Evolutionary conservation across 2,797 vertebrate species (phyloP).

Genomic region (Synaphobranchus kaupii): DNA sequence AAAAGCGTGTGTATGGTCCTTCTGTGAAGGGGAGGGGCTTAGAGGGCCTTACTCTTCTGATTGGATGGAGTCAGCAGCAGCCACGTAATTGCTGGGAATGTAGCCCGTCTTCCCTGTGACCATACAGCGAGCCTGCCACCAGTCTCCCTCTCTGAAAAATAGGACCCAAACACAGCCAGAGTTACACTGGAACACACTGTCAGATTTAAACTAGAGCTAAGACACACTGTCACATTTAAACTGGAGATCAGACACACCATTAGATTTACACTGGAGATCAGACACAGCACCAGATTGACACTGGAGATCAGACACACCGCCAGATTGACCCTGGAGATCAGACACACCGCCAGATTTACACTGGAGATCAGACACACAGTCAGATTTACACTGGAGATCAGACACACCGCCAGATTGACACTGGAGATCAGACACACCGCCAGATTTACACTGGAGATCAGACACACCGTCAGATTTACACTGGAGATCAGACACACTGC

Average conservation of each 20-base stretch:
- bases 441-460: too few relatives aligned
- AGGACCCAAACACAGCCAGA: neutral
- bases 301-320: neutral
- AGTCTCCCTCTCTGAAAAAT: constrained; percentile 90
- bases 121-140: constrained; percentile 98
- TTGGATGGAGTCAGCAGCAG: constrained; percentile 97
- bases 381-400: neutral
- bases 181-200: neutral
- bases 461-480: too few relatives aligned
- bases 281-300: neutral
- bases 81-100: constrained; percentile 98
- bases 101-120: constrained; percentile 95
- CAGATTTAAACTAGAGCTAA: neutral
- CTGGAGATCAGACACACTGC: too few relatives aligned
- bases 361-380: neutral
- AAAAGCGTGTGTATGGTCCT: neutral
- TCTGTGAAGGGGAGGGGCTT: constrained; percentile 13
- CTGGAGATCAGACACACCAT: neutral
- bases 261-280: neutral
- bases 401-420: too few relatives aligned
- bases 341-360: neutral
- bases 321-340: neutral
- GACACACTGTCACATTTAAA: neutral
- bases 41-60: constrained; percentile 89
- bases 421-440: too few relatives aligned